phyloP scores from a whole-genome alignment of 1,140 invertebrate species.

The Caerostris darwini region DNA sequence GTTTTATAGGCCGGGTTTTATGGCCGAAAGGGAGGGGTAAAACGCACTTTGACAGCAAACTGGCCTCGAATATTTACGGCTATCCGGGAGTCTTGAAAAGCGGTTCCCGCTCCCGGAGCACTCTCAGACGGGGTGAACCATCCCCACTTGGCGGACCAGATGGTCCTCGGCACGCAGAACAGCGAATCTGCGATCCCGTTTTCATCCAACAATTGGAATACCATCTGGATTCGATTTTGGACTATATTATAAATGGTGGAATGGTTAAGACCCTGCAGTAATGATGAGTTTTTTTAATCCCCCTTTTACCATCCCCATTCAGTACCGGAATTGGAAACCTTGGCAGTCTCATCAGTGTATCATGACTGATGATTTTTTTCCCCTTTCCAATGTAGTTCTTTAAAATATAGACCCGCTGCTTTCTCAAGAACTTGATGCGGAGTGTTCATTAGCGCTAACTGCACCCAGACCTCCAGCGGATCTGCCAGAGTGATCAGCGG shows the following conservation, averaged over 20 bases:
- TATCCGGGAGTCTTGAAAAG: slow-evolving; percentile 71
- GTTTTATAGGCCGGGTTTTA: slow-evolving; percentile 79
- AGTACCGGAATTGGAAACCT: not conserved
- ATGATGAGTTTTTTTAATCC: not conserved
- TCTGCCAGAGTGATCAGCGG: not conserved
- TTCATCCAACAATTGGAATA: slow-evolving; percentile 13
- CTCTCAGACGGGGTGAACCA: slow-evolving; percentile 54
- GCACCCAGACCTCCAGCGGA: not conserved
- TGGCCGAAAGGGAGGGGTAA: slow-evolving; percentile 77
- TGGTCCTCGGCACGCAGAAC: slow-evolving; percentile 23
- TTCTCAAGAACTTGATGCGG: not conserved
- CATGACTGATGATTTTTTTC: slow-evolving; percentile 7
- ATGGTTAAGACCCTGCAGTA: not conserved
- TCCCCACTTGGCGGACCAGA: slow-evolving; percentile 53
- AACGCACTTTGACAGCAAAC: slow-evolving; percentile 72
- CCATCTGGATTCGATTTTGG: slow-evolving; percentile 58
- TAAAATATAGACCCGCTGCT: not conserved
- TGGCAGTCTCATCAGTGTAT: not conserved
- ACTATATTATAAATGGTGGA: slow-evolving; percentile 21
- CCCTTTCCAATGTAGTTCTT: slow-evolving; percentile 9
- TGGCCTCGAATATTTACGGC: slow-evolving; percentile 77
- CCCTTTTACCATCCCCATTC: not conserved
- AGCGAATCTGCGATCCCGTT: not conserved
- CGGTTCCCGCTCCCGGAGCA: slow-evolving; percentile 28
- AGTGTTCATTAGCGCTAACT: slow-evolving; percentile 12